These are phyloP conservation scores for Hyperopisus bebe DNA, from an alignment of 2,113 vertebrate genomes.

Conservation along the genomic window DNA sequence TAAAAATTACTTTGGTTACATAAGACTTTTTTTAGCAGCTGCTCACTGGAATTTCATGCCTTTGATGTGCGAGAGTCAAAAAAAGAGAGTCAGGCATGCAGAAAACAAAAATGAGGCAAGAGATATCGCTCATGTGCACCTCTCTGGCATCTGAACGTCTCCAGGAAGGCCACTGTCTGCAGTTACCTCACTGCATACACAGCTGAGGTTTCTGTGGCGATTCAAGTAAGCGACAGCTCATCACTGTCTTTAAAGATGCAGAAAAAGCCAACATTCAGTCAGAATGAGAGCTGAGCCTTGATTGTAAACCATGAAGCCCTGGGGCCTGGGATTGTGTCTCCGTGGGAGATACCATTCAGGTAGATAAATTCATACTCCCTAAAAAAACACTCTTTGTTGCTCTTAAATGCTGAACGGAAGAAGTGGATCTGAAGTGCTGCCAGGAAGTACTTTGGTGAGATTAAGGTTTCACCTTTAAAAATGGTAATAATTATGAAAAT, in stretches of 20 bases:
- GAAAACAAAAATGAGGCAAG: not conserved
- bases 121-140: not conserved
- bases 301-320: not conserved
- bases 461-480: slow-evolving; percentile 13
- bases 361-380: not conserved
- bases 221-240: not conserved
- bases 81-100: not conserved
- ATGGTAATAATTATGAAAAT: slow-evolving; percentile 1
- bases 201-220: not conserved
- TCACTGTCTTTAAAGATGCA: slow-evolving; percentile 1
- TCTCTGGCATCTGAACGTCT: not conserved
- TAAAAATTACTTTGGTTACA: slow-evolving; percentile 20
- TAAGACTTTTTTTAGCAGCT: slow-evolving; percentile 14
- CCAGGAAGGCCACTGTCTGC: not conserved
- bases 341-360: not conserved
- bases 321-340: not conserved
- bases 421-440: not conserved
- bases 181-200: not conserved
- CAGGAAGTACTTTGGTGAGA: not conserved
- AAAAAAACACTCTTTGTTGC: not conserved
- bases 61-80: slow-evolving; percentile 1
- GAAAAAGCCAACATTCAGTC: not conserved
- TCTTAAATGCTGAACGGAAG: not conserved
- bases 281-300: not conserved
- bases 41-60: not conserved